These are phyloP conservation scores for Tetragnatha montana DNA, from an alignment of 2,888 invertebrate genomes.

Conservation along the genomic window DNA sequence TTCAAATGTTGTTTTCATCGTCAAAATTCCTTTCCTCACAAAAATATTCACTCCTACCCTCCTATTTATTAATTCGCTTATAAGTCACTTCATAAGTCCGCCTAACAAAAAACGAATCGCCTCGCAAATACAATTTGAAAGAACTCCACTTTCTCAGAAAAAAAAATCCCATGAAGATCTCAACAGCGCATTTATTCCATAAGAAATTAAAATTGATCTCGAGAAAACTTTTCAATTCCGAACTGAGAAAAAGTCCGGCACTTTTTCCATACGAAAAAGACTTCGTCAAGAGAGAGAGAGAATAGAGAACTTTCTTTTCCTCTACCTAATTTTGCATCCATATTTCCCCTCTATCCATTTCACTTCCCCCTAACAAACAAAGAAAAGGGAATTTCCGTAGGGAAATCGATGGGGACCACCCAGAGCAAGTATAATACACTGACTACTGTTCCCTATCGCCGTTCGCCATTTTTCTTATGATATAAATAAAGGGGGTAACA, in stretches of 20 bases:
- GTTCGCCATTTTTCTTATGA: not conserved
- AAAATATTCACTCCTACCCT: too few species aligned
- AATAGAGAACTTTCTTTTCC: not conserved
- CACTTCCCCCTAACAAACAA: not conserved
- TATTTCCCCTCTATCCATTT: not conserved
- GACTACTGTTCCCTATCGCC: not conserved
- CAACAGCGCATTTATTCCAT: not conserved
- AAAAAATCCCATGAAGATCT: not conserved
- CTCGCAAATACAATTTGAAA: too few species aligned
- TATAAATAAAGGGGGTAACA: slow-evolving; percentile 10
- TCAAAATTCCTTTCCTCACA: too few species aligned
- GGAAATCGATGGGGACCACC: not conserved
- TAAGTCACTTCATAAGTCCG: too few species aligned
- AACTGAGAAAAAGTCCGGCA: not conserved
- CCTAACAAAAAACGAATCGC: too few species aligned
- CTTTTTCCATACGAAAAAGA: not conserved
- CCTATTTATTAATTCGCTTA: too few species aligned
- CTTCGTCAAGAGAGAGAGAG: not conserved
- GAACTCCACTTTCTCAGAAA: too few species aligned
- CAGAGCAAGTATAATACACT: not conserved
- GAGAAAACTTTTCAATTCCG: not conserved
- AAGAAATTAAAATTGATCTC: not conserved
- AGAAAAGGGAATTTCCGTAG: not conserved
- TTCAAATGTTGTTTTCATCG: too few species aligned
- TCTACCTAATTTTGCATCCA: slow-evolving; percentile 8